Evolutionary conservation across 1,140 invertebrate species (phyloP).

Genomic region (Callitettix versicolor): DNA sequence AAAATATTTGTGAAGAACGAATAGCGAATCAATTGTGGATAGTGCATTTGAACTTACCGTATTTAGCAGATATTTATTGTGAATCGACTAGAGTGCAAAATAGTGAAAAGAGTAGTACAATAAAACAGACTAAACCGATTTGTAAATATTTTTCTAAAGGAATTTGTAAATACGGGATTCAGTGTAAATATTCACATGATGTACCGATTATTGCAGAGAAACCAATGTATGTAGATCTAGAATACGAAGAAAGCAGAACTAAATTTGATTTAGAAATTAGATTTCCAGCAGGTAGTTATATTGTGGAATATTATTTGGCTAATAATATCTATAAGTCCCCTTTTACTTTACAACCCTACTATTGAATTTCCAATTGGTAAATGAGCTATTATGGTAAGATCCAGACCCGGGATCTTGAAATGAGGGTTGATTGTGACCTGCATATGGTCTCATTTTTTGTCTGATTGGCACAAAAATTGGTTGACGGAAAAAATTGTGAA

Average conservation of each 20-base stretch:
- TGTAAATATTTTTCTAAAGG: slow-evolving; percentile 57
- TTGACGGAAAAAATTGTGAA: too few species aligned
- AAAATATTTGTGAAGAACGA: slow-evolving; percentile 46
- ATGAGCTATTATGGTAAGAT: too few species aligned
- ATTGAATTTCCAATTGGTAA: too few species aligned
- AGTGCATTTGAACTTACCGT: slow-evolving; percentile 51
- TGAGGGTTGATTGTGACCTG: too few species aligned
- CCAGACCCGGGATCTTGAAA: too few species aligned
- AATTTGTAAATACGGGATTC: slow-evolving; percentile 52
- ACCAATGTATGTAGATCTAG: slow-evolving; percentile 29
- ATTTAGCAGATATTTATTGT: slow-evolving; percentile 44
- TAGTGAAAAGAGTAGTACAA: slow-evolving; percentile 17
- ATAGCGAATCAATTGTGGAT: slow-evolving; percentile 53
- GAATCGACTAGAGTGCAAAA: slow-evolving; percentile 6
- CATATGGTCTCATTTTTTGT: too few species aligned
- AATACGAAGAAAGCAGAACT: slow-evolving; percentile 18
- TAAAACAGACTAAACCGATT: slow-evolving; percentile 22
- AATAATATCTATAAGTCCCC: too few species aligned
- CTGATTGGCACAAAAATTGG: too few species aligned
- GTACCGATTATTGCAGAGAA: slow-evolving; percentile 30
- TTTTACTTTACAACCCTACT: too few species aligned
- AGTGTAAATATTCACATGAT: slow-evolving; percentile 62
- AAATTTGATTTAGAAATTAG: slow-evolving; percentile 58
- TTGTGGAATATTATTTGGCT: slow-evolving; percentile 10
- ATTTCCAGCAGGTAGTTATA: slow-evolving; percentile 46